Evolutionary conservation across 2,113 vertebrate genomes (phyloP).

Genomic region (Gila orcuttii): DNA sequence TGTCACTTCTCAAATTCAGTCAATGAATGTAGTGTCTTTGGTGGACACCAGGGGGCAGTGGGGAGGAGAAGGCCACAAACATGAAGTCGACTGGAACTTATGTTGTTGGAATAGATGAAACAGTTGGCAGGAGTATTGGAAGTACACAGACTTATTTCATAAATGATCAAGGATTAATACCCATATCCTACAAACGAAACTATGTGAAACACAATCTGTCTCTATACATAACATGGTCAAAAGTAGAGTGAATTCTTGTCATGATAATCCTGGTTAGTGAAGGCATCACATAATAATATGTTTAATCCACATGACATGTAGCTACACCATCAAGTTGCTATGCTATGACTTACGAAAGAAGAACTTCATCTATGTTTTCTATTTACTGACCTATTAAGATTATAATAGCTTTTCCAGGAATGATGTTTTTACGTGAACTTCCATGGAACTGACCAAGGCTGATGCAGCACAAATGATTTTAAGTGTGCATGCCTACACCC

Average conservation of each 20-base stretch:
- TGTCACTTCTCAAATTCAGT: constrained; percentile 55
- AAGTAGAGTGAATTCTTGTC: constrained; percentile 69
- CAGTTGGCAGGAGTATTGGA: constrained; percentile 66
- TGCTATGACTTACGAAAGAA: constrained; percentile 67
- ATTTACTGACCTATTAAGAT: constrained; percentile 69
- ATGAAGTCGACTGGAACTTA: constrained; percentile 64
- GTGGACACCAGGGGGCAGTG: constrained; percentile 62
- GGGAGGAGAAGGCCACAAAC: constrained; percentile 73
- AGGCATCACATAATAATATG: constrained; percentile 66
- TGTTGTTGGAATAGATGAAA: constrained; percentile 74
- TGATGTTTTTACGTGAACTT: constrained; percentile 62
- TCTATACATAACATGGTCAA: constrained; percentile 72
- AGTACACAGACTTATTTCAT: constrained; percentile 75
- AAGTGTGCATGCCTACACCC: constrained; percentile 59
- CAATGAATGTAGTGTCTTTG: constrained; percentile 67
- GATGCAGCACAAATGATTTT: constrained; percentile 55
- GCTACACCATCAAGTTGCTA: constrained; percentile 63
- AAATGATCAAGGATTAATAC: constrained; percentile 64
- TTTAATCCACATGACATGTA: constrained; percentile 66
- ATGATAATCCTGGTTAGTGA: constrained; percentile 60
- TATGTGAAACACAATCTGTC: constrained; percentile 56
- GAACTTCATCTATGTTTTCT: constrained; percentile 69
- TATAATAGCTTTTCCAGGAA: constrained; percentile 68
- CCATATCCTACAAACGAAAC: constrained; percentile 49
- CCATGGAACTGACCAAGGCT: constrained; percentile 68